Percentiles rank a stretch among this genome's conserved stretches.
These are phyloP conservation scores for Acrobasis suavella DNA, from an alignment of 2,888 invertebrate species.

Conservation along the genomic window DNA sequence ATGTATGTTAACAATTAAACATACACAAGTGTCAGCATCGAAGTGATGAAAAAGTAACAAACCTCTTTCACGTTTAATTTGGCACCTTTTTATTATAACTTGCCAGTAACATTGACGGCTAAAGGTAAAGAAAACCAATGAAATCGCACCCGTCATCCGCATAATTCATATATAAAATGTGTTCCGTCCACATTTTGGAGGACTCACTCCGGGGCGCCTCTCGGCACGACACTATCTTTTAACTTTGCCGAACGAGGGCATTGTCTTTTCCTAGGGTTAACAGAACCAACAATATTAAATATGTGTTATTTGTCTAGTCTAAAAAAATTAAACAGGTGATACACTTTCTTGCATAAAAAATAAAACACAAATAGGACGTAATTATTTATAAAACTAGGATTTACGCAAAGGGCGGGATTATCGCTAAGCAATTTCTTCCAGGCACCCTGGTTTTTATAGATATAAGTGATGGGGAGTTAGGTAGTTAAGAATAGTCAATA, in stretches of 20 bases:
- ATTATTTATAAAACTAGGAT: too few species aligned
- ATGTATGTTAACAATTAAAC: too few species aligned
- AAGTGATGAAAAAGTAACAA: neutral
- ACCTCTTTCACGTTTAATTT: neutral
- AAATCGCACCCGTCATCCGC: constrained; percentile 23
- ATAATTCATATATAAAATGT: constrained; percentile 41
- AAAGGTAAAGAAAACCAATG: constrained; percentile 17
- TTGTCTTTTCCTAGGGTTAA: constrained; percentile 35
- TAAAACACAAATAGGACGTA: too few species aligned
- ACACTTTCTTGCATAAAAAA: too few species aligned
- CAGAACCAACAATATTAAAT: constrained; percentile 24
- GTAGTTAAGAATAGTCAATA: too few species aligned
- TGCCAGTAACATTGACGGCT: constrained; percentile 6
- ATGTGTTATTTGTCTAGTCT: neutral
- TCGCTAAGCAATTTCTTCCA: too few species aligned
- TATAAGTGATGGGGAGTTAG: too few species aligned
- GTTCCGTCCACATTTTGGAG: constrained; percentile 49
- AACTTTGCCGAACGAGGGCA: constrained; percentile 56
- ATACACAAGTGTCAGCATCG: too few species aligned
- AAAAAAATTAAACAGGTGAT: neutral
- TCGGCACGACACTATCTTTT: constrained; percentile 65
- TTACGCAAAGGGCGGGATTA: too few species aligned
- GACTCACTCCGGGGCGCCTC: constrained; percentile 64
- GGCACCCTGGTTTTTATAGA: too few species aligned
- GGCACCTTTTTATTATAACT: constrained; percentile 9